phyloP scores from a whole-genome alignment of 2,113 vertebrate genomes.

The Lepisosteus oculatus region DNA sequence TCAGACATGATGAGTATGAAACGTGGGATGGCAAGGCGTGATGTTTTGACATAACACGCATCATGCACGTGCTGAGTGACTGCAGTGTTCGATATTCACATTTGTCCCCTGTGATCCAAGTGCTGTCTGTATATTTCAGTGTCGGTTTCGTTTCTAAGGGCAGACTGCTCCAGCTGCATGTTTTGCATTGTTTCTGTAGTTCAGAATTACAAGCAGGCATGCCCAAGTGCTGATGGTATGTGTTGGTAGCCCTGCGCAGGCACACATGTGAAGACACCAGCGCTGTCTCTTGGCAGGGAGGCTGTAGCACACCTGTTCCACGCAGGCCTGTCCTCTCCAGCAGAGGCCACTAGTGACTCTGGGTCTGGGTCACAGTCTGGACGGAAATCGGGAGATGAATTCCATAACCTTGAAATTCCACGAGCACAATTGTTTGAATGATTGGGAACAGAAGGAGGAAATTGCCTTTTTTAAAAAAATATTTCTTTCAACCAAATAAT shows the following conservation, averaged over 20 bases:
- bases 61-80: no score
- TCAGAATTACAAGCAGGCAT: no score
- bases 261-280: background rate
- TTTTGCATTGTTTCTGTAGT: no score
- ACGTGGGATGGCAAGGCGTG: no score
- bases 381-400: conserved; percentile 16
- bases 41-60: no score
- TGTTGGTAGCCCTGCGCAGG: no score
- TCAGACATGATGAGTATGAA: background rate
- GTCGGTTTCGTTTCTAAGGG: no score
- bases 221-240: no score
- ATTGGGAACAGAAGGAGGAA: conserved; percentile 24
- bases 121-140: no score
- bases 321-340: background rate
- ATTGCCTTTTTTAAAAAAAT: conserved; percentile 23
- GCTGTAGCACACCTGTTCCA: background rate
- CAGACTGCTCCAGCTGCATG: no score
- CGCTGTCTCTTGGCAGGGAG: conserved; percentile 18
- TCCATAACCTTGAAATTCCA: conserved; percentile 25
- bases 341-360: conserved; percentile 9
- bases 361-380: background rate
- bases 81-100: no score
- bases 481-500: conserved; percentile 17
- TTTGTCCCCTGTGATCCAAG: no score
- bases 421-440: conserved; percentile 25